Percentiles rank a stretch among this genome's conserved stretches.
Conservation (phyloP, 2,797 vertebrate genomes). For the Sebastes minor region DNA sequence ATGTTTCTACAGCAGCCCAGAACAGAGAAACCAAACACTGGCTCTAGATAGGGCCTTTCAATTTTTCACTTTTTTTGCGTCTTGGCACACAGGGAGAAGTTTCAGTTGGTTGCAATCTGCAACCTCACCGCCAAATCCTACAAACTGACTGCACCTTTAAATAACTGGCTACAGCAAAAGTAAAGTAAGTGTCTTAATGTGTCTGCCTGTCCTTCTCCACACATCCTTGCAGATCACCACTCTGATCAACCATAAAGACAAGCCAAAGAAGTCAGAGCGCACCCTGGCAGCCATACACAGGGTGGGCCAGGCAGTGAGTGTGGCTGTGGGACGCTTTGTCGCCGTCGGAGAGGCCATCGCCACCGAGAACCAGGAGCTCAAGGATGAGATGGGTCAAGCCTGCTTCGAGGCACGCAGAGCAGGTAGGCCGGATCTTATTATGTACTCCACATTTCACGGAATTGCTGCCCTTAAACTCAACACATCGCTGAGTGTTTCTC, state of each 20-base stretch:
- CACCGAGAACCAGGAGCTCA: conserved; percentile 93
- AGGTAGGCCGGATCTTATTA: conserved; percentile 78
- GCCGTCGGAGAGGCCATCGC: conserved; percentile 97
- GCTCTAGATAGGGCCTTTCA: neutral
- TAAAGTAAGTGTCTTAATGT: neutral
- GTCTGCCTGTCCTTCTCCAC: neutral
- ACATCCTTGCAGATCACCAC: conserved; percentile 92
- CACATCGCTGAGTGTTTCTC: neutral
- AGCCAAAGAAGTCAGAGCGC: conserved; percentile 94
- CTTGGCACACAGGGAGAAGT: neutral
- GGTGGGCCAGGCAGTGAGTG: conserved; percentile 94
- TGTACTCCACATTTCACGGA: conserved; percentile 1
- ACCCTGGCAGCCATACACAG: conserved; percentile 92
- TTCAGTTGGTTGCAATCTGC: neutral
- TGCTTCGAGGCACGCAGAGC: conserved; percentile 94
- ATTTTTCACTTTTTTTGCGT: neutral
- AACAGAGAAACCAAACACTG: neutral
- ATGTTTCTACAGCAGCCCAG: no score
- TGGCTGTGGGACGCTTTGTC: conserved; percentile 95
- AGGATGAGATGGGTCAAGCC: conserved; percentile 95
- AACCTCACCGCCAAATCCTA: neutral
- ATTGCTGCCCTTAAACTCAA: neutral
- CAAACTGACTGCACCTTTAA: neutral
- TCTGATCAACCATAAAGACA: conserved; percentile 98
- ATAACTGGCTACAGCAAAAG: neutral